Evolutionary conservation across 2,113 vertebrate species (phyloP).

Genomic region (Gallinago jamesoni): DNA sequence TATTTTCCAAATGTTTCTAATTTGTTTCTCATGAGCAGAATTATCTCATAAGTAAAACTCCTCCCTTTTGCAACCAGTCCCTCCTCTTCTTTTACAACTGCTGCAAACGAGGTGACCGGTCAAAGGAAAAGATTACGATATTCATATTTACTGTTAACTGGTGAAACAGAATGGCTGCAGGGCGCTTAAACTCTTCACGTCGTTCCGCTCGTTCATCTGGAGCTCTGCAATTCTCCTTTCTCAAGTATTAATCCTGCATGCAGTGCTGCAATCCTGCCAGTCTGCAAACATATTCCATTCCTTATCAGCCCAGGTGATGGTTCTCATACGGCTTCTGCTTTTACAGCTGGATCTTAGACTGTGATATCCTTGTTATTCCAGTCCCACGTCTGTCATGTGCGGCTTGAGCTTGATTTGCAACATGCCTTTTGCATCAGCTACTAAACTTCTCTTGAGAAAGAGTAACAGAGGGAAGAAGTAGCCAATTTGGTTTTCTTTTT

Average conservation of each 20-base stretch:
- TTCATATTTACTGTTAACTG: background rate
- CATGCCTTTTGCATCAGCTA: background rate
- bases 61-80: background rate
- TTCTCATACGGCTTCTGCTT: background rate
- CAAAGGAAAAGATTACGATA: background rate
- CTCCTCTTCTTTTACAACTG: background rate
- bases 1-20: constrained; percentile 70
- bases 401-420: background rate
- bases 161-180: background rate
- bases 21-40: constrained; percentile 68
- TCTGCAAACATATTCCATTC: background rate
- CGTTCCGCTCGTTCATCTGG: background rate
- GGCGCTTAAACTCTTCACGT: background rate
- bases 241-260: background rate
- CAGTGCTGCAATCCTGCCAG: background rate
- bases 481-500: background rate
- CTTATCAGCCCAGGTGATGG: background rate
- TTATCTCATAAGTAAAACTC: constrained; percentile 54
- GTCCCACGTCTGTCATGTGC: background rate
- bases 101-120: background rate
- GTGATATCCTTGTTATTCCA: background rate
- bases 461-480: background rate
- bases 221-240: background rate
- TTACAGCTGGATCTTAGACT: background rate
- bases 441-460: background rate